Conservation (phyloP, 2,797 vertebrate genomes). For the Arnoldichthys spilopterus region DNA sequence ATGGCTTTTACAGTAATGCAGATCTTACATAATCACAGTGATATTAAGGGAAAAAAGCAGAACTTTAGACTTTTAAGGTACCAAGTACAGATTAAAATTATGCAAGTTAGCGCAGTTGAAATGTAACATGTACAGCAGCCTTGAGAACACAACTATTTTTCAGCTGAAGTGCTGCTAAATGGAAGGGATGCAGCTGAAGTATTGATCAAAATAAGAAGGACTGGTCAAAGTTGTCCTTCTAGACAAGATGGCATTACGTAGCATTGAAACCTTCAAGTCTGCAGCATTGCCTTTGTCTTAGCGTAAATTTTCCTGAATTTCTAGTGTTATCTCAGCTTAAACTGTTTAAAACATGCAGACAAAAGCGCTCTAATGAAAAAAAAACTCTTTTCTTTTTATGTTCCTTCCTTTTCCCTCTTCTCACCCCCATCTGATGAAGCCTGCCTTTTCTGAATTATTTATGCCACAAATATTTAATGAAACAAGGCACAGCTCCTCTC, state of each 20-base stretch:
- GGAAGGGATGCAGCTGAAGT: constrained; percentile 12
- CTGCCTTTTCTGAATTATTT: constrained; percentile 53
- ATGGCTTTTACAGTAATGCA: neutral
- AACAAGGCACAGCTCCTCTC: constrained; percentile 40
- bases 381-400: neutral
- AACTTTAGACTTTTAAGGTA: neutral
- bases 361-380: constrained; percentile 3
- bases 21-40: neutral
- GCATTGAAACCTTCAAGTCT: constrained; percentile 6
- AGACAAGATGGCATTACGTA: neutral
- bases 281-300: constrained; percentile 26
- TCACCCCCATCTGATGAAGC: constrained; percentile 32
- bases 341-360: constrained; percentile 18
- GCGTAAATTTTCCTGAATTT: neutral
- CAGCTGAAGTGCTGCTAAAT: neutral
- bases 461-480: constrained; percentile 58
- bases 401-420: neutral
- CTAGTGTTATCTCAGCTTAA: neutral
- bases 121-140: neutral
- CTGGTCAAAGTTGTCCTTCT: neutral
- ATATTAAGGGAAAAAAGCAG: neutral
- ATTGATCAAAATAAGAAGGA: neutral
- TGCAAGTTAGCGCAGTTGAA: neutral
- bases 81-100: neutral
- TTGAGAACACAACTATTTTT: neutral